phyloP scores from a whole-genome alignment of 2,113 vertebrate species.

The Pithys albifrons region DNA sequence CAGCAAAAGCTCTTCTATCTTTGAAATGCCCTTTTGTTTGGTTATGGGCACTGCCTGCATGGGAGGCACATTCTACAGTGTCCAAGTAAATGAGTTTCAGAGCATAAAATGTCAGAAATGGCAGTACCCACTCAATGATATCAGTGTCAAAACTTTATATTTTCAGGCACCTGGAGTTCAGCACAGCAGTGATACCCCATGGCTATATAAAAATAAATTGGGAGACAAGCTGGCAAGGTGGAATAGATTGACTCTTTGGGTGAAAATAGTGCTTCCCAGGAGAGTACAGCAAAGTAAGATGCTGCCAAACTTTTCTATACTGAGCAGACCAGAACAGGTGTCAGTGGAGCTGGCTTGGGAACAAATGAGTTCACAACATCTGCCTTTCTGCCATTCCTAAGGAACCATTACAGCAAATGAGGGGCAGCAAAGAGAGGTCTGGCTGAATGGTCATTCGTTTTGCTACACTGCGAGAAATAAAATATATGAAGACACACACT shows the following conservation, averaged over 20 bases:
- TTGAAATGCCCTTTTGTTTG: neutral
- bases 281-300: neutral
- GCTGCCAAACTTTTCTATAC: neutral
- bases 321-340: neutral
- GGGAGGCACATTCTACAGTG: neutral
- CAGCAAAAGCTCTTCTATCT: neutral
- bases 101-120: neutral
- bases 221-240: neutral
- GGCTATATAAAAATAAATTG: neutral
- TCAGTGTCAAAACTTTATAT: neutral
- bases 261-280: neutral
- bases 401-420: neutral
- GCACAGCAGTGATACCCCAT: neutral
- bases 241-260: neutral
- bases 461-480: neutral
- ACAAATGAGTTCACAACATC: neutral
- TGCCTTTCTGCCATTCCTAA: neutral
- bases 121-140: neutral
- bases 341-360: neutral
- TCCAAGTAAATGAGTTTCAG: neutral
- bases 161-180: neutral
- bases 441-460: neutral
- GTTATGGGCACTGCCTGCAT: neutral
- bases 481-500: neutral
- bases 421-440: neutral